Evolutionary conservation across 2,113 vertebrate genomes (phyloP).

Genomic region (Cyprinodon brontotheroides): DNA sequence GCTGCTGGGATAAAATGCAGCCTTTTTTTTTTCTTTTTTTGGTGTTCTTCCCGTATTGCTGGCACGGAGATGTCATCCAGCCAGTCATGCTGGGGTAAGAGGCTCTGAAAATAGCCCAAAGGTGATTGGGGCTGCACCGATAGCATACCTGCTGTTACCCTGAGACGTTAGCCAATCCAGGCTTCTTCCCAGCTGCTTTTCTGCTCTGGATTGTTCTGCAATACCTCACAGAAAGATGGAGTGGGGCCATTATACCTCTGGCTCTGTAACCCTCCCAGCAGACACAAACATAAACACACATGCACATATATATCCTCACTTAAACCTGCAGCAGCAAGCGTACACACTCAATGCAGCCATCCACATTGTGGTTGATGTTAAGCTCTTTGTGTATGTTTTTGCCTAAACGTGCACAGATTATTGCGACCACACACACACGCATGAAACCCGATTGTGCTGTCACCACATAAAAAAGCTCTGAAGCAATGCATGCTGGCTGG

Average conservation of each 20-base stretch:
- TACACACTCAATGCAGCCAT: slow-evolving; percentile 26
- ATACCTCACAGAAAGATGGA: slow-evolving; percentile 71
- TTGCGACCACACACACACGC: slow-evolving; percentile 20
- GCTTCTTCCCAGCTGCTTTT: slow-evolving; percentile 48
- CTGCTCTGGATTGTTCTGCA: slow-evolving; percentile 56
- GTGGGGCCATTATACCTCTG: slow-evolving; percentile 64
- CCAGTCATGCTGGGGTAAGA: slow-evolving; percentile 54
- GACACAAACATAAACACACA: slow-evolving; percentile 43
- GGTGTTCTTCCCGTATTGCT: slow-evolving; percentile 40
- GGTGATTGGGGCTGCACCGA: slow-evolving; percentile 49
- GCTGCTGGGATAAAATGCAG: slow-evolving; percentile 33
- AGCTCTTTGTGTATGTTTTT: slow-evolving; percentile 35
- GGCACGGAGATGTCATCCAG: slow-evolving; percentile 50
- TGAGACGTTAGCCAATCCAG: slow-evolving; percentile 54
- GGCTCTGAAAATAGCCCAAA: slow-evolving; percentile 60
- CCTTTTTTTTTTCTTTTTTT: slow-evolving; percentile 20
- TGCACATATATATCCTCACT: slow-evolving; percentile 18
- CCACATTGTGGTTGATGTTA: background rate
- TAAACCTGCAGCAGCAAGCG: slow-evolving; percentile 37
- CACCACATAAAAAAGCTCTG: slow-evolving; percentile 44
- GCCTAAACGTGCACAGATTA: slow-evolving; percentile 28
- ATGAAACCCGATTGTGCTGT: slow-evolving; percentile 53
- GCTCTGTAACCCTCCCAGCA: slow-evolving; percentile 56
- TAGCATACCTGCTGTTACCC: slow-evolving; percentile 64
- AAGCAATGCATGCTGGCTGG: slow-evolving; percentile 11